Base-by-base conservation (phyloP, 2,113 vertebrate genomes). In the Mormyrus lacerda region DNA sequence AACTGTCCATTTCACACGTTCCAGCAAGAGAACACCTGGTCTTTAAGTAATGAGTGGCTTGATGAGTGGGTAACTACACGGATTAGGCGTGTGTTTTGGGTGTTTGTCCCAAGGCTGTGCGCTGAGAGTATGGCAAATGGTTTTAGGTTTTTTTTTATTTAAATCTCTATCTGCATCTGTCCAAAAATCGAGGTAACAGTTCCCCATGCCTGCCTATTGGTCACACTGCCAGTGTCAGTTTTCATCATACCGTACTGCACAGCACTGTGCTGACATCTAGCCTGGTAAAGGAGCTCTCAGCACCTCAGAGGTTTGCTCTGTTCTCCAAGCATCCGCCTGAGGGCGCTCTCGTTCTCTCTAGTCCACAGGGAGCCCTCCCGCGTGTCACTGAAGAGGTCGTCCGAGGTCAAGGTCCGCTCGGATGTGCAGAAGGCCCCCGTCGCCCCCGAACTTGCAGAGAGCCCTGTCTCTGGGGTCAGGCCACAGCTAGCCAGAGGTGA, bases 291-390 rank as follows among this genome's bases (percentile, higher is more conserved):
- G n/a, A 4, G 10, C 61, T 69, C 27, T 31, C 61, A 13, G n/a
- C 7, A 69, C 61, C 27, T 31, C 55, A 61, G 73, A 76, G 35
- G 73, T 17, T 4, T 42, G 35, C 35, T 11, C 13, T 42, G 73
- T 79, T n/a, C 7, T 79, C 48, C 44, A 15, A 35, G 47, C 39
- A 42, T 10, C 27, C 31, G 3, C 27, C 87, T 31, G 44, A 65
- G 4, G 89, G 73, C 90, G 27, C 84, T 73, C 89, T 61, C 3
- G 11, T 87, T 90, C 44, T 89, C 24, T 55, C 11, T 91, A 96
- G 96, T 96, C 91, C 94, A 95, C 87, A 94, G 94, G 90, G 94
- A 93, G 91, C 82, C 91, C 0, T 95, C 93, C 3, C 90, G 91
- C 0, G 91, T 94, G 87, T 95, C 94, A 27, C 58, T 93, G 85